Base-by-base conservation (phyloP, 1,140 invertebrate genomes). In the Conus ventricosus region DNA sequence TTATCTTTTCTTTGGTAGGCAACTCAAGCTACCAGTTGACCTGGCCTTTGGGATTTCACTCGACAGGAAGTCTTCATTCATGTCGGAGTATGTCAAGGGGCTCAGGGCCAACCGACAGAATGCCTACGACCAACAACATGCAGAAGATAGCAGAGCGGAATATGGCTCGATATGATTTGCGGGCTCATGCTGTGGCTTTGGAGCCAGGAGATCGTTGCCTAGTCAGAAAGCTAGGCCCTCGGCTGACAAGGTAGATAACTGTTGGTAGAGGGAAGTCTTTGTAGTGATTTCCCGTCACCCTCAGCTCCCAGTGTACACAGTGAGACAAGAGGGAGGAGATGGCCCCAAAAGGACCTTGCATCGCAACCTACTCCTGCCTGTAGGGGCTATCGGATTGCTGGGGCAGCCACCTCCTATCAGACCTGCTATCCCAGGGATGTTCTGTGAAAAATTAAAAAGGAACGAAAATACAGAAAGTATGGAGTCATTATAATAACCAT, bases 1-100 rank as follows among this genome's bases (percentile, higher is more conserved):
- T 53, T 85, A 88, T 57, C 63, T 91, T 1, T 90, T 91, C 80
- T 91, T 91, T 90, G 89, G 89, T 7, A 57, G 90, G 27, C 71
- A 91, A 7, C 91, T 89, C 6, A 80, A 76, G 13, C 80, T 91
- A n/a, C 83, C 91, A 6, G 60, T 91, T 84, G 91, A 91, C 83
- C 11, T 90, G 0, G 85, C 86, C 17, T 89, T 90, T 54, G 75
- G 86, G 51, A 20, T 89, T 4, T 67, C 76, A 2, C 8, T 53
- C 7, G 54, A 87, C 10, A 13, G 39, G 17, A 80, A 87, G 27
- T n/a, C 11, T 7, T 20, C 27, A 7, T 15, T 54, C 17, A 17
- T 63, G 5, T 39, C 39, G 39, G 17, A 76, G 11, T 78, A 87
- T 67, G 71, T 57, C 17, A 13, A 39, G n/a, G n/a, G 23, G 51